Conservation (phyloP, 2,113 vertebrate species). For the Nothobranchius kuhntae region DNA sequence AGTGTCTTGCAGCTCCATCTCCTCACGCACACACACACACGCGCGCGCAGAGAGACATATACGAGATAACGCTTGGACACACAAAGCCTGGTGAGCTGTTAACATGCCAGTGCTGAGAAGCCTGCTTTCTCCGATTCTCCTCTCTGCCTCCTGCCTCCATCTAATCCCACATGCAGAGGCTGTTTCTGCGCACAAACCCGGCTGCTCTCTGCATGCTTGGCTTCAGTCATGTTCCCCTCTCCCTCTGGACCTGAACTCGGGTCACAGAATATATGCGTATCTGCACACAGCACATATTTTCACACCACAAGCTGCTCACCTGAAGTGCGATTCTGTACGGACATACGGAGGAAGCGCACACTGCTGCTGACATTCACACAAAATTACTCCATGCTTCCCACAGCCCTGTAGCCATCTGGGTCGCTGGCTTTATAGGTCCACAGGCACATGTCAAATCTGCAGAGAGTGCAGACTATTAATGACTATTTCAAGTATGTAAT, state of each 20-base stretch:
- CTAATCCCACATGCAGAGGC: slow-evolving; percentile 72
- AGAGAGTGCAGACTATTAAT: slow-evolving; percentile 29
- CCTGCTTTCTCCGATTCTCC: slow-evolving; percentile 41
- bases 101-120: slow-evolving; percentile 74
- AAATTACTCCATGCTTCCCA: slow-evolving; percentile 25
- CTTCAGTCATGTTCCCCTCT: slow-evolving; percentile 41
- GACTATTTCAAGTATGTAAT: slow-evolving; percentile 46
- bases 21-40: slow-evolving; percentile 36
- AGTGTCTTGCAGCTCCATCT: slow-evolving; percentile 37
- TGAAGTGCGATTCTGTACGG: slow-evolving; percentile 11
- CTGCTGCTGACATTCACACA: slow-evolving; percentile 26
- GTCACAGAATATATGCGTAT: slow-evolving; percentile 24
- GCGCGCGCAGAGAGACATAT: slow-evolving; percentile 13
- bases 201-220: slow-evolving; percentile 43
- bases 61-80: slow-evolving; percentile 31
- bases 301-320: slow-evolving; percentile 27
- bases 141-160: slow-evolving; percentile 31
- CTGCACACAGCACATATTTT: slow-evolving; percentile 22
- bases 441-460: slow-evolving; percentile 31
- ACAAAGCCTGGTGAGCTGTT: slow-evolving; percentile 78
- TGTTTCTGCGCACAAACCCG: slow-evolving; percentile 49
- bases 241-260: slow-evolving; percentile 31
- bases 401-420: slow-evolving; percentile 38
- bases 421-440: slow-evolving; percentile 42
- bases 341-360: not conserved